Base-by-base conservation (phyloP, 2,113 vertebrate species). In the Progne subis region DNA sequence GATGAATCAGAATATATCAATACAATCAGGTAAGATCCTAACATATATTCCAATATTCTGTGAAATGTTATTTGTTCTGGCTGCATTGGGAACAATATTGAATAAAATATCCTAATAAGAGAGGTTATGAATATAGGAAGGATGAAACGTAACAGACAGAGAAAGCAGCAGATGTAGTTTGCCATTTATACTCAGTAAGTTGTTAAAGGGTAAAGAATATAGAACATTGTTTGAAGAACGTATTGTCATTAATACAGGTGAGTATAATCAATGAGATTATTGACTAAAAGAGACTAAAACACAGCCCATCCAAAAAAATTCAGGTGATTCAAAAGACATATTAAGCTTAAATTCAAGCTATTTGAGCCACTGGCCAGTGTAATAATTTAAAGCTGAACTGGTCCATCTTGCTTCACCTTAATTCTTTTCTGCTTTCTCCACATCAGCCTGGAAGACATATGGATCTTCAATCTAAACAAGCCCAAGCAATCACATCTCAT, bases 181-280 rank as follows among this genome's bases (percentile, higher is more conserved):
- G 3, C 39, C 3, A 39, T 68, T 59, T 47, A 26, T 68, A 37
- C 1, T 23, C 1, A 67, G 18, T 47, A 47, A n/a, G 7, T 23
- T 56, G 28, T 61, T 11, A 69, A 53, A 71, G 49, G 28, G 67
- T 50, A 46, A 49, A 32, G 25, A 67, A 32, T 57, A 26, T 34
- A 15, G 8, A 86, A 19, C 0, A 1, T 39, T 53, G 0, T 13
- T 82, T 69, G 47, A 80, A 84, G 20, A 72, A 53, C 0, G 0
- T 37, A 26, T 31, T 21, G 11, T n/a, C 19, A 34, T 31, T 49
- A 32, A 56, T 49, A 72, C 1, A 72, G 9, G 18, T 34, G 39
- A 47, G 65, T 26, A 11, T 29, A 39, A 29, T 44, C 18, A 67
- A 20, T 24, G 8, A 14, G 37, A 37, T 37, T 9, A 37, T 37